Percentiles rank a stretch among this genome's conserved stretches.
phyloP scores from a whole-genome alignment of 2,797 vertebrate genomes.

The Clamator glandarius region DNA sequence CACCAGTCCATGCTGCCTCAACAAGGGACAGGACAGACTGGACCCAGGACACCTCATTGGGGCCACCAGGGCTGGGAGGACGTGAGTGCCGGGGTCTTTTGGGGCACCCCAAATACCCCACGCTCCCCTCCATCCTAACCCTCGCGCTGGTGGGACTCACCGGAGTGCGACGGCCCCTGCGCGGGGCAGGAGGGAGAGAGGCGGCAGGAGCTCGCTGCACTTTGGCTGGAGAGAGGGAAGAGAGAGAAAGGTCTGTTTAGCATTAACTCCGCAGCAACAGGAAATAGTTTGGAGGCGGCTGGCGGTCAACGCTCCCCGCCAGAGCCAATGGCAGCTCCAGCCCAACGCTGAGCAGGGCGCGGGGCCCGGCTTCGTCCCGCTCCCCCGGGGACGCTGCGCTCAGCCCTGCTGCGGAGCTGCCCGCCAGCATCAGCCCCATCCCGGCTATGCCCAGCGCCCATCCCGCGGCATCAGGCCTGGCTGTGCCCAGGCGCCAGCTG shows the following conservation, averaged over 20 bases:
- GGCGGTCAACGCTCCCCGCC: conserved; percentile 60
- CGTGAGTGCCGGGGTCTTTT: accelerated
- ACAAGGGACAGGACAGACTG: background rate
- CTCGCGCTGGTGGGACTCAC: background rate
- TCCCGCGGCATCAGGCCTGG: background rate
- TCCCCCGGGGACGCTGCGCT: conserved; percentile 45
- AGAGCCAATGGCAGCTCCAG: conserved; percentile 62
- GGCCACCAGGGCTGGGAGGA: background rate
- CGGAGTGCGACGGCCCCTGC: background rate
- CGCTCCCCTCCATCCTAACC: accelerated
- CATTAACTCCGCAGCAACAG: conserved; percentile 80
- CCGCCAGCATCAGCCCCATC: background rate
- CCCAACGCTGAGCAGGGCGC: background rate
- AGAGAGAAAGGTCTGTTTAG: conserved; percentile 77
- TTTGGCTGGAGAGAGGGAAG: conserved; percentile 11
- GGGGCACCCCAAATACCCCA: accelerated
- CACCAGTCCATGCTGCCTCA: accelerated
- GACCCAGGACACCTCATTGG: accelerated
- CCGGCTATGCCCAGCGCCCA: background rate
- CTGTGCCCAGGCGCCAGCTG: background rate
- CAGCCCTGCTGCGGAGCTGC: background rate
- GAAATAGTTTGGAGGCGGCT: conserved; percentile 77
- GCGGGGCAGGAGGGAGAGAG: background rate
- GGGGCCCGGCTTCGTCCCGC: background rate
- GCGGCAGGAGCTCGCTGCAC: background rate